A percentile compares a stretch with the other conserved stretches of the same genome.
Conservation (phyloP, 2,888 invertebrate species). For the Danaus chrysippus region DNA sequence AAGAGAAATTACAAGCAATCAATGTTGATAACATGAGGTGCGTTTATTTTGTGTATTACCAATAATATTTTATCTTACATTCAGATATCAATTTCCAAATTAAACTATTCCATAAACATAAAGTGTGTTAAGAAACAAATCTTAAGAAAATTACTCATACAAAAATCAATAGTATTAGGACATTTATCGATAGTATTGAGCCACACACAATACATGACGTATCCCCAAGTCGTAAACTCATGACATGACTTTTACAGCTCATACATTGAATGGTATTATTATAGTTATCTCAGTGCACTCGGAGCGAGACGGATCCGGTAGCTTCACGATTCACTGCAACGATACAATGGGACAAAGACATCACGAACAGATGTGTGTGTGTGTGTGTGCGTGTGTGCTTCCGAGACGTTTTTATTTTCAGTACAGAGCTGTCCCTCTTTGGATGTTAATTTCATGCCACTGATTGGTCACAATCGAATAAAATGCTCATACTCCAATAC, state of each 20-base stretch:
- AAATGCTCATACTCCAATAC: background rate
- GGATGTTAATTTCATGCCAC: conserved; percentile 7
- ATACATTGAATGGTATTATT: conserved; percentile 6
- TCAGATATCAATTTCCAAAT: too few relatives aligned
- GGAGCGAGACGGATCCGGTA: conserved; percentile 20
- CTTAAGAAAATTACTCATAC: background rate
- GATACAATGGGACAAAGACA: conserved; percentile 18
- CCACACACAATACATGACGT: conserved; percentile 3
- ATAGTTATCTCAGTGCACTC: conserved; percentile 14
- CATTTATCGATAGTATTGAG: background rate
- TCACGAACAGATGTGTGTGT: conserved; percentile 29
- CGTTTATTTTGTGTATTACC: too few relatives aligned
- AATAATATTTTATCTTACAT: too few relatives aligned
- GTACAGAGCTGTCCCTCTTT: background rate
- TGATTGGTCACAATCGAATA: background rate
- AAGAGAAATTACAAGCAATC: too few relatives aligned
- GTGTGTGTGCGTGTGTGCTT: conserved; percentile 27
- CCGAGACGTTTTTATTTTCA: conserved; percentile 15
- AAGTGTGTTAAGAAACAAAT: too few relatives aligned
- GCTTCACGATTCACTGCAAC: conserved; percentile 28
- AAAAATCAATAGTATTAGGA: background rate
- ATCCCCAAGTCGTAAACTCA: conserved; percentile 6
- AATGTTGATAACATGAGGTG: too few relatives aligned
- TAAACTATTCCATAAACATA: too few relatives aligned
- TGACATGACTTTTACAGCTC: conserved; percentile 2